Evolutionary conservation across 2,113 vertebrate genomes (phyloP).

Genomic region (Corydoras maculifer): DNA sequence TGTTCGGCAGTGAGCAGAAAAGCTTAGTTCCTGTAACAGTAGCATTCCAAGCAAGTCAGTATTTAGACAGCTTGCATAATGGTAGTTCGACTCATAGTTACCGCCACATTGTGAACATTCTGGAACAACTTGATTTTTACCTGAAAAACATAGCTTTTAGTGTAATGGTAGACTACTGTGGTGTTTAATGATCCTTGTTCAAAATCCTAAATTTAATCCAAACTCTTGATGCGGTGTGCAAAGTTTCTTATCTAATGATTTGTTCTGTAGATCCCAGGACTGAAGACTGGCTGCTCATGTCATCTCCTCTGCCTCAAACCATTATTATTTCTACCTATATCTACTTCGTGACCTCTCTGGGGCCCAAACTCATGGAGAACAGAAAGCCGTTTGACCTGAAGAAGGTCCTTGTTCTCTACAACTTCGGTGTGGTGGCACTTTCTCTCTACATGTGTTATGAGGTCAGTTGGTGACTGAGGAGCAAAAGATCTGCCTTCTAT

Average conservation of each 20-base stretch:
- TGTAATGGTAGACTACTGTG: too few species aligned
- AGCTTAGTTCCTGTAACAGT: too few species aligned
- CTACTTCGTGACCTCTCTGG: slow-evolving; percentile 84
- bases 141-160: too few species aligned
- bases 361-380: slow-evolving; percentile 92
- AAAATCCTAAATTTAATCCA: too few species aligned
- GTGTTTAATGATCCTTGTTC: too few species aligned
- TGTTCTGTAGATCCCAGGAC: slow-evolving; percentile 75
- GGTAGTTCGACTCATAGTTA: too few species aligned
- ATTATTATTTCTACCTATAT: slow-evolving; percentile 79
- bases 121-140: too few species aligned
- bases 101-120: too few species aligned
- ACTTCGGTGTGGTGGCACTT: slow-evolving; percentile 81
- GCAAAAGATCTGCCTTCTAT: too few species aligned
- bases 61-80: too few species aligned
- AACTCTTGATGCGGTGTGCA: background rate
- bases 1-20: too few species aligned
- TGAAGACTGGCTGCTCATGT: slow-evolving; percentile 84
- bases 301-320: slow-evolving; percentile 81
- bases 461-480: slow-evolving; percentile 59
- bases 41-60: too few species aligned
- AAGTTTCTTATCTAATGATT: background rate
- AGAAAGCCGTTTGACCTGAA: slow-evolving; percentile 87
- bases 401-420: slow-evolving; percentile 78
- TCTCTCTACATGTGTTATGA: slow-evolving; percentile 92